Conservation (phyloP, 1,140 invertebrate species). For the Kradibia gibbosae region DNA sequence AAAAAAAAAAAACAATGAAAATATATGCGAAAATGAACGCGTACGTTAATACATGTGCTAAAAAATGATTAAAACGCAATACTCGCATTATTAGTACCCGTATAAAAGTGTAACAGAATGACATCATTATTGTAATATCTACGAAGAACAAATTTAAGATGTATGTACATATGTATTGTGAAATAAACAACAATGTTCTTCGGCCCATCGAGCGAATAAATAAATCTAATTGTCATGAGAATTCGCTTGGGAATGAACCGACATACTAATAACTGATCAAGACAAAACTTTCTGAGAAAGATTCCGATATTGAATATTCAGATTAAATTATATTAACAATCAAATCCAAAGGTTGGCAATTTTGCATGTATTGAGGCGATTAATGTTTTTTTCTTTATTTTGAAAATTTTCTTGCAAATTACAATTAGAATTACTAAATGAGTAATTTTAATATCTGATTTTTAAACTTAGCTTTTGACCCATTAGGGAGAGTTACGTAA, state of each 20-base stretch:
- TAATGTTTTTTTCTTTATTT: conserved; percentile 23
- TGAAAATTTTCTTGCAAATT: not conserved
- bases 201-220: conserved; percentile 15
- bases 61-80: conserved; percentile 22
- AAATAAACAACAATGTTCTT: conserved; percentile 36
- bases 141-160: conserved; percentile 37
- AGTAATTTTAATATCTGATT: not conserved
- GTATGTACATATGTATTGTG: conserved; percentile 41
- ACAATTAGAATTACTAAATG: conserved; percentile 1
- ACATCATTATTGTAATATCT: conserved; percentile 35
- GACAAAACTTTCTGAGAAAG: conserved; percentile 29
- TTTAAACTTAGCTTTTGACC: conserved; percentile 3
- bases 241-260: conserved; percentile 42
- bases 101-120: conserved; percentile 30
- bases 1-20: not conserved
- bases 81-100: conserved; percentile 18
- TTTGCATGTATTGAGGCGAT: not conserved
- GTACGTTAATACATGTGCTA: conserved; percentile 36
- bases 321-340: conserved; percentile 33
- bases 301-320: conserved; percentile 9
- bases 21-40: not conserved
- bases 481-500: not conserved
- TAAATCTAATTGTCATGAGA: conserved; percentile 6
- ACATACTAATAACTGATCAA: conserved; percentile 13
- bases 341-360: conserved; percentile 8